These are phyloP conservation scores for Oreochromis niloticus DNA, from an alignment of 2,113 vertebrate species.

Conservation along the genomic window DNA sequence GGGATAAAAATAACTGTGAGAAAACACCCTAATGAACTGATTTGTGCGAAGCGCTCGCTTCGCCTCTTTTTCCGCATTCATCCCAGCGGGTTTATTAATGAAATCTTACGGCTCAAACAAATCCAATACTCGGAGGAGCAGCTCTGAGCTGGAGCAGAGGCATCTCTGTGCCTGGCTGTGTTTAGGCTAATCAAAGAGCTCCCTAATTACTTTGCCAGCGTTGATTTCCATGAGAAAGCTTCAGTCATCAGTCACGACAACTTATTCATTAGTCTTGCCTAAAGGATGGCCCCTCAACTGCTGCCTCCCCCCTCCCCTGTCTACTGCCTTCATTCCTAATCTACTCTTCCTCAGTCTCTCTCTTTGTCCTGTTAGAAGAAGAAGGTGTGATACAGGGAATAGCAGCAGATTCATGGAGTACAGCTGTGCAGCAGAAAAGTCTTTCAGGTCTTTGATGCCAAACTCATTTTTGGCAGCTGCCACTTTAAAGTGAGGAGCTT, in stretches of 20 bases:
- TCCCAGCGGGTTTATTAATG: slow-evolving; percentile 47
- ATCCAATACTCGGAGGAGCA: slow-evolving; percentile 38
- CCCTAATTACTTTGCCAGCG: slow-evolving; percentile 56
- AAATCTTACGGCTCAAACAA: slow-evolving; percentile 48
- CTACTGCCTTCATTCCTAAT: slow-evolving; percentile 17
- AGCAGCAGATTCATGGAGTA: not conserved
- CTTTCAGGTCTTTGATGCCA: not conserved
- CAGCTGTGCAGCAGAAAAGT: not conserved
- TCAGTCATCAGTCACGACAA: slow-evolving; percentile 60
- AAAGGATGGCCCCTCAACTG: not conserved
- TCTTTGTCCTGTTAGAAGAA: not conserved
- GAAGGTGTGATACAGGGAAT: not conserved
- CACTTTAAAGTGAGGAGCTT: not conserved
- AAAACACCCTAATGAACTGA: slow-evolving; percentile 50
- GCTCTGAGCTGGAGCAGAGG: slow-evolving; percentile 2
- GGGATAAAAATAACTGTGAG: slow-evolving; percentile 34
- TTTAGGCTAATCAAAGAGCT: slow-evolving; percentile 57
- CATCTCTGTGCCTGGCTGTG: slow-evolving; percentile 36
- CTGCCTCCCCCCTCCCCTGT: not conserved
- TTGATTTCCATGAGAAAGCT: slow-evolving; percentile 60
- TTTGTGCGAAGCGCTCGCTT: slow-evolving; percentile 6
- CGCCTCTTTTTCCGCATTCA: not conserved
- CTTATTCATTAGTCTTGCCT: slow-evolving; percentile 61
- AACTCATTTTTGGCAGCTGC: not conserved
- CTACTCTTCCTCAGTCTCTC: not conserved